Conservation (phyloP, 2,113 vertebrate species). For the Grallaria varia region DNA sequence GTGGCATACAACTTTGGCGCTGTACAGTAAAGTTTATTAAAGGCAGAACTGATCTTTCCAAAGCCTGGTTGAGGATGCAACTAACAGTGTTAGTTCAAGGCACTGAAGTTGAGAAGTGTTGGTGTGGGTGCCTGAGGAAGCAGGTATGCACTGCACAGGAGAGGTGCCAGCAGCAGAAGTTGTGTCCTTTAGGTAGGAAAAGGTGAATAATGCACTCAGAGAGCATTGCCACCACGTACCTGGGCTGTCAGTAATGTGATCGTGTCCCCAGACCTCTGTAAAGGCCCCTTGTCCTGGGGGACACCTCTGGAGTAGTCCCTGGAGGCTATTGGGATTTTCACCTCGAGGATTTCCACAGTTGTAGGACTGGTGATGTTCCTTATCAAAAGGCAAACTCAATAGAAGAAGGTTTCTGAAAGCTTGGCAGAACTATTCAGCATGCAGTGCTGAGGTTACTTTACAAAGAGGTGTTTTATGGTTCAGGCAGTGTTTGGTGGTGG, state of each 20-base stretch:
- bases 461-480: background rate
- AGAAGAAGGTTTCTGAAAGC: background rate
- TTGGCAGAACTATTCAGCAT: background rate
- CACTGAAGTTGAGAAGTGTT: background rate
- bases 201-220: background rate
- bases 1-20: background rate
- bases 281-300: background rate
- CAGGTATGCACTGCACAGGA: background rate
- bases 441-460: background rate
- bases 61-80: background rate
- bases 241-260: background rate
- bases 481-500: background rate
- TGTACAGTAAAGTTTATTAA: background rate
- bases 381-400: background rate
- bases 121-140: background rate
- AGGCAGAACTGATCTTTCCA: background rate
- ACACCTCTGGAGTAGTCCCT: no score
- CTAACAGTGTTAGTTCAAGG: background rate
- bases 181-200: background rate
- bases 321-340: background rate
- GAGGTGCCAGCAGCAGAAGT: background rate
- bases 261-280: background rate
- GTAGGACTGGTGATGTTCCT: background rate
- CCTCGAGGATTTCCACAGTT: background rate
- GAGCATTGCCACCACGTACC: background rate